Conservation (phyloP, 2,888 invertebrate genomes). For the Leucania comma region DNA sequence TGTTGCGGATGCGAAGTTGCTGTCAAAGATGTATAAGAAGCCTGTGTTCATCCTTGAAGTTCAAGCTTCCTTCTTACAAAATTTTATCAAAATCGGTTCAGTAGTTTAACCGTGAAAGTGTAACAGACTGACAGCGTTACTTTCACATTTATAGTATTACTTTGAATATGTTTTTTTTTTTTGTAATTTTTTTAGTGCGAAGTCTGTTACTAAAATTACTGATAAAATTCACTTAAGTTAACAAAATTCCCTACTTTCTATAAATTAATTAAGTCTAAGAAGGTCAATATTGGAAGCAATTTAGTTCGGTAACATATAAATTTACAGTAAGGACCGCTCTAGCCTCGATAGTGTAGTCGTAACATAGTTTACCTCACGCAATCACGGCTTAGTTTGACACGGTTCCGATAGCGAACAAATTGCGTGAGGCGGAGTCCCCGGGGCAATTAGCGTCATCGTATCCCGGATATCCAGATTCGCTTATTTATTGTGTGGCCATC, state of each 20-base stretch:
- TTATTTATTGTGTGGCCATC: slow-evolving; percentile 77
- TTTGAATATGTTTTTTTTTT: no score
- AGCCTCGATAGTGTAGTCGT: slow-evolving; percentile 50
- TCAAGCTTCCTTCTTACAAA: no score
- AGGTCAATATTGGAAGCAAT: slow-evolving; percentile 42
- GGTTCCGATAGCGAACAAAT: slow-evolving; percentile 72
- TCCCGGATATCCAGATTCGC: slow-evolving; percentile 75
- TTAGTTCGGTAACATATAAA: slow-evolving; percentile 54
- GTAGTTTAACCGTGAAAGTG: no score
- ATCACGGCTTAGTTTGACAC: slow-evolving; percentile 72
- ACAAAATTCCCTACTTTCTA: slow-evolving; percentile 34
- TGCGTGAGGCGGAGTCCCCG: slow-evolving; percentile 73
- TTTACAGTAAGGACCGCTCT: slow-evolving; percentile 32
- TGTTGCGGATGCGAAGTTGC: no score
- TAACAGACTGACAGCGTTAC: no score
- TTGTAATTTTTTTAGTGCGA: no score
- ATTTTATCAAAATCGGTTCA: no score
- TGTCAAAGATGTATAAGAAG: no score
- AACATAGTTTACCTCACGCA: slow-evolving; percentile 68
- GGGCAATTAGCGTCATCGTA: slow-evolving; percentile 72
- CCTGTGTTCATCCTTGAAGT: no score
- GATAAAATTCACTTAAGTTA: no score
- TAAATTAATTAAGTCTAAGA: slow-evolving; percentile 43
- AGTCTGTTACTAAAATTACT: no score
- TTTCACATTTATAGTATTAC: no score